Percentiles rank a stretch among this genome's conserved stretches.
Evolutionary conservation across 2,113 vertebrate species (phyloP).

Genomic region (Typhlomys cinereus): DNA sequence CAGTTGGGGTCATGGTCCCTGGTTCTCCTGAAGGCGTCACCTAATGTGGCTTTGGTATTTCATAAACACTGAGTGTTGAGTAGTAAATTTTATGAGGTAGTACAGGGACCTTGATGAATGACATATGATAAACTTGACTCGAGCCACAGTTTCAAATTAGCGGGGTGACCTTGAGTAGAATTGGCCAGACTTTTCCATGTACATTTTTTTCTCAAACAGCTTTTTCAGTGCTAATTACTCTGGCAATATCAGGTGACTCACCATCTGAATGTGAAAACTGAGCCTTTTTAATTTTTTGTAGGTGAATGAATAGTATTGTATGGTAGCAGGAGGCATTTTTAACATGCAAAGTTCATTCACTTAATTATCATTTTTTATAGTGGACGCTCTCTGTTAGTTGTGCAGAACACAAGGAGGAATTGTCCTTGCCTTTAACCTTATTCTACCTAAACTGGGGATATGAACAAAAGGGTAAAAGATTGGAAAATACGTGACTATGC

Average conservation of each 20-base stretch:
- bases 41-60: conserved; percentile 17
- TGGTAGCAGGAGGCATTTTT: conserved; percentile 71
- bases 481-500: not conserved
- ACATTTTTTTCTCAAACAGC: conserved; percentile 63
- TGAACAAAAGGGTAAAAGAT: not conserved
- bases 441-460: not conserved
- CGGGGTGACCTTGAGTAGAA: conserved; percentile 65
- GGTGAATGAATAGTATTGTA: conserved; percentile 68
- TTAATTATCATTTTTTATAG: conserved; percentile 52
- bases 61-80: conserved; percentile 1
- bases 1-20: conserved; percentile 16
- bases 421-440: conserved; percentile 3
- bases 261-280: conserved; percentile 79
- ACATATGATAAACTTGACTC: conserved; percentile 56
- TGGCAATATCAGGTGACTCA: conserved; percentile 74
- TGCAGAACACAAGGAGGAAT: not conserved
- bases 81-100: conserved; percentile 2
- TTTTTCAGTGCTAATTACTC: conserved; percentile 74
- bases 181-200: conserved; percentile 48
- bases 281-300: conserved; percentile 59
- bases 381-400: not conserved
- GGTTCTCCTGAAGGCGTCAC: conserved; percentile 3
- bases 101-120: conserved; percentile 3
- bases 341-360: conserved; percentile 54
- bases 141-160: conserved; percentile 57